phyloP scores from a whole-genome alignment of 2,797 vertebrate genomes.

The Acridotheres tristis region DNA sequence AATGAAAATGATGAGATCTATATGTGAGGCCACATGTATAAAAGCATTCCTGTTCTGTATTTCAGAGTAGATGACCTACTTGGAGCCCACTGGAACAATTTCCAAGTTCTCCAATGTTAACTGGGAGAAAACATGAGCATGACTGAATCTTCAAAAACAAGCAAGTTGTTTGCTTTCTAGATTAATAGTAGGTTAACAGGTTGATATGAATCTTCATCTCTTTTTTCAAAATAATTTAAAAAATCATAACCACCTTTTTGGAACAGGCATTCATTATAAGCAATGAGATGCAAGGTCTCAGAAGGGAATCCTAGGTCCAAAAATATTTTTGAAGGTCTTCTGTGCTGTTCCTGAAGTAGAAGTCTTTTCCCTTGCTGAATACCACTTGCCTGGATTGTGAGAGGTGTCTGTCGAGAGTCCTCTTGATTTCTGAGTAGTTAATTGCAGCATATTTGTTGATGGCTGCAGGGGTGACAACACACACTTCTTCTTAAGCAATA shows the following conservation, averaged over 20 bases:
- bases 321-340: neutral
- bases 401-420: neutral
- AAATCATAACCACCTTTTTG: neutral
- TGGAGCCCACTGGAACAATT: neutral
- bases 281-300: neutral
- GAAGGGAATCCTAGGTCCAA: neutral
- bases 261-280: neutral
- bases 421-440: neutral
- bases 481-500: conserved; percentile 49
- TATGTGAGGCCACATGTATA: conserved; percentile 61
- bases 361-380: neutral
- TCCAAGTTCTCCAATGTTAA: conserved; percentile 30
- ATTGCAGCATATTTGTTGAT: neutral
- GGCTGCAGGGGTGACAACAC: neutral
- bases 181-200: neutral
- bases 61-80: neutral
- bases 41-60: conserved; percentile 62
- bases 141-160: conserved; percentile 72
- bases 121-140: conserved; percentile 77
- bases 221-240: neutral
- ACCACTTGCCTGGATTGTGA: neutral
- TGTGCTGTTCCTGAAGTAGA: neutral
- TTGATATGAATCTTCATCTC: neutral
- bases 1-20: neutral
- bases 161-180: conserved; percentile 45